Evolutionary conservation across 1,140 invertebrate species (phyloP).

Genomic region (Aphelenchoides fujianensis): DNA sequence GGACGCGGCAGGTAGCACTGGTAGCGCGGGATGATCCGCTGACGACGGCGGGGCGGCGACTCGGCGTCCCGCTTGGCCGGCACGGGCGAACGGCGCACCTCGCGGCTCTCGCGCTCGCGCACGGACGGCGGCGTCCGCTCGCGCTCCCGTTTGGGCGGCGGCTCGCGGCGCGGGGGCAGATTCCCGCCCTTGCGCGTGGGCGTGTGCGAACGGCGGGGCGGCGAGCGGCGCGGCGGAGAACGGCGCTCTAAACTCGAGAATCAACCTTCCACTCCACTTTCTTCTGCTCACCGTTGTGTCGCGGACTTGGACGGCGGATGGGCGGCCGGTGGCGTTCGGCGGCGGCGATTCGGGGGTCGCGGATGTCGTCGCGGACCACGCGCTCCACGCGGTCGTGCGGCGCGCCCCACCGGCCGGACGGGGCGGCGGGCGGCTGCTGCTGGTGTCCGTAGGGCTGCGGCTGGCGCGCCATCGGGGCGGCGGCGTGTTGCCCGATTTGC

Average conservation of each 20-base stretch:
- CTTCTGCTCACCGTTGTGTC: no score
- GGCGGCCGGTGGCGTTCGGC: slow-evolving; percentile 8
- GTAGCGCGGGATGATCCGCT: slow-evolving; percentile 74
- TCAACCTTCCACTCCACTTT: no score
- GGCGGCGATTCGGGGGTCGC: slow-evolving; percentile 18
- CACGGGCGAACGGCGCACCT: slow-evolving; percentile 48
- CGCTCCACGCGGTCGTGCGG: slow-evolving; percentile 11
- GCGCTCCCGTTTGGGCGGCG: slow-evolving; percentile 61
- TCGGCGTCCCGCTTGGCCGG: slow-evolving; percentile 43
- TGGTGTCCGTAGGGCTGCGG: no score
- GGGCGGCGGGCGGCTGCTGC: slow-evolving; percentile 22
- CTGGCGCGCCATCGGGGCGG: neutral
- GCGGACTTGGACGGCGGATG: neutral
- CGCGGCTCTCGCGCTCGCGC: slow-evolving; percentile 24
- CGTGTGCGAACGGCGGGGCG: slow-evolving; percentile 58
- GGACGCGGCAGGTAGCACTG: slow-evolving; percentile 81
- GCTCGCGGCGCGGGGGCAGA: slow-evolving; percentile 37
- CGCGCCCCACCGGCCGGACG: slow-evolving; percentile 18
- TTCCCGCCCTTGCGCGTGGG: slow-evolving; percentile 32
- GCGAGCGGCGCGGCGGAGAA: slow-evolving; percentile 57
- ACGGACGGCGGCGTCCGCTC: slow-evolving; percentile 59
- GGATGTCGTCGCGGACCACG: slow-evolving; percentile 16
- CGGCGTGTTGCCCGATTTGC: slow-evolving; percentile 8
- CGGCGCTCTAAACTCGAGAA: slow-evolving; percentile 27
- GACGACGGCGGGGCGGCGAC: slow-evolving; percentile 69